These are phyloP conservation scores for Tenodera sinensis DNA, from an alignment of 2,888 invertebrate species.

Conservation along the genomic window DNA sequence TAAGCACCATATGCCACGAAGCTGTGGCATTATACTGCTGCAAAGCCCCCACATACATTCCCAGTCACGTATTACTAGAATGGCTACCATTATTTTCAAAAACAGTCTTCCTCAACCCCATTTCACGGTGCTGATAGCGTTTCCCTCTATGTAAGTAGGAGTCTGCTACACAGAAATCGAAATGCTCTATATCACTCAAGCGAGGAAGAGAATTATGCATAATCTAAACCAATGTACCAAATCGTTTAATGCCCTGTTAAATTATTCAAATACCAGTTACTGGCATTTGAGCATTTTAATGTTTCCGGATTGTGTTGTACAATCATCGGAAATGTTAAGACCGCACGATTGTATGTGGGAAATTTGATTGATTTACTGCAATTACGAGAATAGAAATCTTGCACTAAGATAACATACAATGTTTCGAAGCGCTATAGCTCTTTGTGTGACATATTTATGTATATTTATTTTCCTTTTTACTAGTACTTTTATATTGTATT, in stretches of 20 bases:
- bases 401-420: background rate
- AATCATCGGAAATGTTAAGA: background rate
- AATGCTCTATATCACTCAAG: background rate
- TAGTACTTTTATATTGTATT: too few relatives aligned
- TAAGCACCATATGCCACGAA: too few relatives aligned
- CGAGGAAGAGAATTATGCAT: background rate
- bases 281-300: background rate
- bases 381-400: background rate
- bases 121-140: too few relatives aligned
- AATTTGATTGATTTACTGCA: background rate
- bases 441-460: too few relatives aligned
- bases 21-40: too few relatives aligned
- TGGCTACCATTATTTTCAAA: too few relatives aligned
- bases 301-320: background rate
- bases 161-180: background rate
- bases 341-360: background rate
- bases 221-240: background rate
- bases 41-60: too few relatives aligned
- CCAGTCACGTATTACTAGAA: too few relatives aligned
- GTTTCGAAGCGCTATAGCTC: background rate
- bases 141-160: background rate
- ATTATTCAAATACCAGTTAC: background rate
- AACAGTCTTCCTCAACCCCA: too few relatives aligned
- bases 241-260: background rate
- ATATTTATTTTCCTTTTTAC: too few relatives aligned